Percentiles rank a stretch among this genome's conserved stretches.
phyloP scores from a whole-genome alignment of 2,797 vertebrate species.

The Crax fasciolata region DNA sequence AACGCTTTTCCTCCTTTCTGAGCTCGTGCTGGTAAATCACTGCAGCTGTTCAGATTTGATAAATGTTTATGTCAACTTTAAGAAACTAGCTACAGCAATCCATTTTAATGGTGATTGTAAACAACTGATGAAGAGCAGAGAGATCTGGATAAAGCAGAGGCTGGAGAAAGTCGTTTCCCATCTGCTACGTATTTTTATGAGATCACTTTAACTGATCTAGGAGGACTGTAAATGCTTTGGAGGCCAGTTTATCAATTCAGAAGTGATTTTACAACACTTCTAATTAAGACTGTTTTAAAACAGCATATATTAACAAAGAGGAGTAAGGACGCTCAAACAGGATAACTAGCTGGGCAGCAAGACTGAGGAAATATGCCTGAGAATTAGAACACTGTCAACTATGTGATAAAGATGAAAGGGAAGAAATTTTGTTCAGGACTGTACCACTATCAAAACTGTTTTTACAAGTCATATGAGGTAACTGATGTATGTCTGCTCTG shows the following conservation, averaged over 20 bases:
- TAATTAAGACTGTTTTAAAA: background rate
- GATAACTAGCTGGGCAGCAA: background rate
- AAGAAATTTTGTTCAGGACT: background rate
- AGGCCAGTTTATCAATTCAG: background rate
- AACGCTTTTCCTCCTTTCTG: background rate
- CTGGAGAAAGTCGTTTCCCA: background rate
- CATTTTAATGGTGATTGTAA: background rate
- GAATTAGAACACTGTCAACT: background rate
- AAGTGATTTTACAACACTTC: background rate
- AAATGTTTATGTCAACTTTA: background rate
- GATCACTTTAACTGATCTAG: accelerated
- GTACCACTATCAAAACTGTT: background rate
- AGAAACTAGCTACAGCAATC: background rate
- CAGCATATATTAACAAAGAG: background rate
- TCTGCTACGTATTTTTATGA: background rate
- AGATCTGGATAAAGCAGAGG: background rate
- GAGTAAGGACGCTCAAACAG: background rate
- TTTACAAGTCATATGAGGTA: background rate
- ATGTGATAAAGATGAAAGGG: background rate
- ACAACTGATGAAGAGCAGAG: background rate
- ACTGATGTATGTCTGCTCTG: background rate
- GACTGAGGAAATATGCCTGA: background rate
- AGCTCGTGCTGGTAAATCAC: background rate
- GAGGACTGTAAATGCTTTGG: background rate
- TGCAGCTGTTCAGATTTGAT: background rate